Conservation (phyloP, 1,140 invertebrate species). For the Watersipora subatra region DNA sequence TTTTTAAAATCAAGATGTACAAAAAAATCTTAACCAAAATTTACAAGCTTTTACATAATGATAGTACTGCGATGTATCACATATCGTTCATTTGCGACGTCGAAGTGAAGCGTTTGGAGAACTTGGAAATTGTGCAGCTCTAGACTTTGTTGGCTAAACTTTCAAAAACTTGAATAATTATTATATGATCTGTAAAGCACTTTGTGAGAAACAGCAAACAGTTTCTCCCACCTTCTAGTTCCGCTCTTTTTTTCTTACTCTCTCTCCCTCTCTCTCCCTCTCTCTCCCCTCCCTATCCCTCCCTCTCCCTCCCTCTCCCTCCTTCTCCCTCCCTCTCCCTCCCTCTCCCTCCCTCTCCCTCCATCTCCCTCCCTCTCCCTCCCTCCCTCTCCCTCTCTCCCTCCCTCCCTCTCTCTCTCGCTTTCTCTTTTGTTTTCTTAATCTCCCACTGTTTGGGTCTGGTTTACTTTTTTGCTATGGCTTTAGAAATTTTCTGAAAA, state of each 20-base stretch:
- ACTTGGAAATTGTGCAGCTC: too few species aligned
- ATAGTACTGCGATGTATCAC: too few species aligned
- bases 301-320: slow-evolving; percentile 16
- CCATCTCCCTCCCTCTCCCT: slow-evolving; percentile 8
- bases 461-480: slow-evolving; percentile 8
- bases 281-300: slow-evolving; percentile 7
- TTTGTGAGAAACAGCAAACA: too few species aligned
- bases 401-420: background rate
- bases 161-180: too few species aligned
- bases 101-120: too few species aligned
- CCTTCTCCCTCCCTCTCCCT: slow-evolving; percentile 4
- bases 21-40: too few species aligned
- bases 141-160: too few species aligned
- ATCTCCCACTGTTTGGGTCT: slow-evolving; percentile 1
- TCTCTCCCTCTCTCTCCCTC: slow-evolving; percentile 4
- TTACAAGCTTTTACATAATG: too few species aligned
- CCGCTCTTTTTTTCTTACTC: slow-evolving; percentile 5
- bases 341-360: background rate
- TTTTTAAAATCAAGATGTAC: too few species aligned
- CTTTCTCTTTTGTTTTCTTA: background rate
- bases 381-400: background rate
- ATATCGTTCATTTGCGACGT: too few species aligned
- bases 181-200: too few species aligned
- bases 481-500: background rate
- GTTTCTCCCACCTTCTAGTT: slow-evolving; percentile 7